These are phyloP conservation scores for Heliconius ethilla DNA, from an alignment of 2,888 invertebrate species.

Conservation along the genomic window DNA sequence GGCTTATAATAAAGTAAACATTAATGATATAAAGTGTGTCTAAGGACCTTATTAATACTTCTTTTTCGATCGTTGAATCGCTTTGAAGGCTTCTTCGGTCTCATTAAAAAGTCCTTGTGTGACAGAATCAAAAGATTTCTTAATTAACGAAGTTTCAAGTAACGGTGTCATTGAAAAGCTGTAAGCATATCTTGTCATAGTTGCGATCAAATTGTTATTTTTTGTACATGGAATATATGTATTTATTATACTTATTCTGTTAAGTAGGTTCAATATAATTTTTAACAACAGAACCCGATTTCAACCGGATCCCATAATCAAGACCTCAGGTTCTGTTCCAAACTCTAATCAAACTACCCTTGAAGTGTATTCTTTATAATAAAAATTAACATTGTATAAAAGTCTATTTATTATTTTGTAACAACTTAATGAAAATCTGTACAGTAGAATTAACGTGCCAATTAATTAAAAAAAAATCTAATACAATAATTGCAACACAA, in stretches of 20 bases:
- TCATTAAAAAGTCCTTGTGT: conserved; percentile 34
- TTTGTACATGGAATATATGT: neutral
- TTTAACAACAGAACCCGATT: too few relatives aligned
- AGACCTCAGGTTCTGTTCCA: too few relatives aligned
- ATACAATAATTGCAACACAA: neutral
- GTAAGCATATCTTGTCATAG: neutral
- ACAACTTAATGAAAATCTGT: too few relatives aligned
- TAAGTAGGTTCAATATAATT: too few relatives aligned
- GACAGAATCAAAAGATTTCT: conserved; percentile 35
- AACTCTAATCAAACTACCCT: too few relatives aligned
- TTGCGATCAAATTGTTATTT: neutral
- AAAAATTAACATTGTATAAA: too few relatives aligned
- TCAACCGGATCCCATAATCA: too few relatives aligned
- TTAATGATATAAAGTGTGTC: conserved; percentile 6
- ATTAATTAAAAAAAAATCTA: neutral
- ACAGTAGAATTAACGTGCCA: too few relatives aligned
- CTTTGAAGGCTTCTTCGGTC: conserved; percentile 26
- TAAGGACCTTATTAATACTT: conserved; percentile 19
- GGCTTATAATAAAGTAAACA: neutral
- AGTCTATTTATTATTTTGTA: too few relatives aligned
- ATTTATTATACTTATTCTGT: neutral
- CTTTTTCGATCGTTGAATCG: conserved; percentile 24
- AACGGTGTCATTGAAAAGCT: conserved; percentile 12
- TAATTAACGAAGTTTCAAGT: conserved; percentile 34
- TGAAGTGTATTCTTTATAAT: too few relatives aligned